Evolutionary conservation across 2,888 invertebrate species (phyloP), one percentile per base, ranked within the genome.

Genomic region (Ennomos erosarius): DNA sequence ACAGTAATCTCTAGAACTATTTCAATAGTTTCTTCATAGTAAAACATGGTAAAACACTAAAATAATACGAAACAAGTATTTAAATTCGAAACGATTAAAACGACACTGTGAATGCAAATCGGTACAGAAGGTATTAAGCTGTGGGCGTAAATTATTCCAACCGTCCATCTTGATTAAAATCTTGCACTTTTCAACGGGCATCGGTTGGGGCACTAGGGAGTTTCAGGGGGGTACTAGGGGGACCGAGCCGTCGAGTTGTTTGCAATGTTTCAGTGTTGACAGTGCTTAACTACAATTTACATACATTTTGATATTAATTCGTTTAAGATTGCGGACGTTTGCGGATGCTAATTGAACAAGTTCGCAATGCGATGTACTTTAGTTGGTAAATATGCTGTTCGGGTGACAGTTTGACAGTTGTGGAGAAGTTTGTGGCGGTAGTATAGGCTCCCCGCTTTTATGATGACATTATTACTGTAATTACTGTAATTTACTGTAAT

Each of bases 101-200:
- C 63, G 67, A 73, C 74, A 66, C 26, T 56, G 65, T 70, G 67
- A 70, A 77, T 78, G 79, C 75, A 77, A 77, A 78, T 74, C 69
- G 62, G 62, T 70, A 69, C 71, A 72, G 68, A 60, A 65, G 69
- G 64, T 73, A 75, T 76, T 73, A 74, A 79, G 70, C 74, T 59
- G 70, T 63, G 68, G 62, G 64, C 66, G 65, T 80, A 80, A 80
- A 77, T 75, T 80, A 81, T 81, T 78, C 81, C 55, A 59, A 47
- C 62, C 70, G 74, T 76, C 74, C 69, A 61, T 76, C 78, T 77
- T 78, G 78, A 79, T 81, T 79, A 78, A 79, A 75, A 75, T 75
- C 79, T 74, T 81, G 79, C 80, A 79, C 78, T 79, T 78, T 75
- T 74, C 70, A 65, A 46, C 40, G 49, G 38, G 35, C 51, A 34